Conservation (phyloP, 2,113 vertebrate genomes). For the Thryonomys swinderianus region DNA sequence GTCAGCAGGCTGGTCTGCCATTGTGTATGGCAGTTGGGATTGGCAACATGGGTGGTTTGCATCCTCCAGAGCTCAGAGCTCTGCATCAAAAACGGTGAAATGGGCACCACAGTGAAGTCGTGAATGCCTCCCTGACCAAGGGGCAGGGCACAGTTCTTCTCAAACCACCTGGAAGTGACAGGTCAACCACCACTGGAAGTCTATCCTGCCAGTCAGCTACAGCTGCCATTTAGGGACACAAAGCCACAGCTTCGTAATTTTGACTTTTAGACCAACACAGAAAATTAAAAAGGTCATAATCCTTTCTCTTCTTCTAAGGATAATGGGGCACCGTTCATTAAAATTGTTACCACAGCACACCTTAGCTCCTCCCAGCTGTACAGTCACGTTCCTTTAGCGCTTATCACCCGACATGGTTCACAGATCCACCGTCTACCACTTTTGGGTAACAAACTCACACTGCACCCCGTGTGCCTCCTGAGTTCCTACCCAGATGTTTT, state of each 20-base stretch:
- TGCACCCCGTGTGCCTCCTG: fast-evolving
- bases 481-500: not conserved
- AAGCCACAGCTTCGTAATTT: not conserved
- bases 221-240: too few species aligned
- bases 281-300: not conserved
- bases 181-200: fast-evolving
- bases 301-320: not conserved
- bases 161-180: not conserved
- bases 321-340: not conserved
- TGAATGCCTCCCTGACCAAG: fast-evolving
- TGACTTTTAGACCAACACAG: not conserved
- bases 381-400: too few species aligned
- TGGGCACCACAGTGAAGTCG: fast-evolving
- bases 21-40: fast-evolving
- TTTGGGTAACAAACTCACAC: too few species aligned
- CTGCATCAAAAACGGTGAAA: not conserved
- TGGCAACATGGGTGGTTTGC: fast-evolving
- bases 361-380: not conserved
- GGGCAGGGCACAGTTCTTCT: not conserved
- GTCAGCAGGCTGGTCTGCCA: fast-evolving
- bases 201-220: too few species aligned
- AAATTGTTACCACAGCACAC: not conserved
- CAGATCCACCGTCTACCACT: fast-evolving
- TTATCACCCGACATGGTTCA: fast-evolving
- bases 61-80: not conserved